Evolutionary conservation across 2,113 vertebrate genomes (phyloP).

Genomic region (Otus sunia): DNA sequence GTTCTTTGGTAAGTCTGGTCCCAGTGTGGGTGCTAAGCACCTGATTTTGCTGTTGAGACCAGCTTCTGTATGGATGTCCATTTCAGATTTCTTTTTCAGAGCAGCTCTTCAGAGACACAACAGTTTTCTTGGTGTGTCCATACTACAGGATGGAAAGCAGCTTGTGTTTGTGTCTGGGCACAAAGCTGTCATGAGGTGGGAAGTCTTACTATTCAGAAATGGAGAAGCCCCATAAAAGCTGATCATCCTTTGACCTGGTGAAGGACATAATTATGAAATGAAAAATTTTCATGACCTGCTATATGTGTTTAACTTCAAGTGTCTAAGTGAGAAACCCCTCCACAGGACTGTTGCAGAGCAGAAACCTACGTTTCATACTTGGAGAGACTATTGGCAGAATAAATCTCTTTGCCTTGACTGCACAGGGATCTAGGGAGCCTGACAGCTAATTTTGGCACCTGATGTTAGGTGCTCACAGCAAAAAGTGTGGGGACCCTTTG

Average conservation of each 20-base stretch:
- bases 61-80: not conserved
- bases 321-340: not conserved
- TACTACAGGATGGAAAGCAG: not conserved
- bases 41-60: not conserved
- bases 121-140: not conserved
- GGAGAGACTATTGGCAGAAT: not conserved
- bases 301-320: not conserved
- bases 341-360: not conserved
- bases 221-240: not conserved
- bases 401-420: not conserved
- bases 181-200: not conserved
- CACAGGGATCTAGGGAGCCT: not conserved
- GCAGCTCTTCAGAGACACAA: not conserved
- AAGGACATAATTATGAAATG: not conserved
- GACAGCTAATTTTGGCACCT: not conserved
- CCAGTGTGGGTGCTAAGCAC: not conserved
- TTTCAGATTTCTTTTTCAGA: not conserved
- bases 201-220: not conserved
- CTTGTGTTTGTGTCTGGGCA: not conserved
- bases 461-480: not conserved
- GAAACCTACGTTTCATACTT: not conserved
- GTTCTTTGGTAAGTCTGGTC: not conserved
- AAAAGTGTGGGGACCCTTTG: not conserved
- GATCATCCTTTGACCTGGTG: not conserved
- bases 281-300: not conserved